Evolutionary conservation across 2,113 vertebrate genomes (phyloP), one percentile per base, ranked within the genome.

Genomic region (Perognathus longimembris): DNA sequence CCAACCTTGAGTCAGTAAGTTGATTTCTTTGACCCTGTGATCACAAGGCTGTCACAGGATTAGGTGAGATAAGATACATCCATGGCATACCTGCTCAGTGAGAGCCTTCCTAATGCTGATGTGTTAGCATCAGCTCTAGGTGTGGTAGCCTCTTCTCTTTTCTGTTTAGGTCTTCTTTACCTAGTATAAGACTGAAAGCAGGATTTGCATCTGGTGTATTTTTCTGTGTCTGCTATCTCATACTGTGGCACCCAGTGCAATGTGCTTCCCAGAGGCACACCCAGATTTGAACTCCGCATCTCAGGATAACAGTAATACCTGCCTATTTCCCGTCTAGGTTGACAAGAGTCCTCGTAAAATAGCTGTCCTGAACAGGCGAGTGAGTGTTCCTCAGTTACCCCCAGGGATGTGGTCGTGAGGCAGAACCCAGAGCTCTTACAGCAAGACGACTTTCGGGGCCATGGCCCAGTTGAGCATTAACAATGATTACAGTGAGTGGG

Each of bases 401-500:
- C 40, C 5, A 6, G 32, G 10, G 28, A 82, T 73, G 95, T 30
- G 95, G 15, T 7, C 0, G 21, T 97, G 95, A 96, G 14, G 20
- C 69, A 38, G 32, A 24, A 0, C 0, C 20, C 0, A 9, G 50
- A 45, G 45, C 59, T 70, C 59, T 66, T 30, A 6, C 4, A 4
- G 1, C 17, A 87, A 95, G 40, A 0, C 38, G 28, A 21, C 57
- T 77, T 2, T 18, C 2, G 0, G 73, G 36, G 86, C 87, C n/a
- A 98, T 98, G 98, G 98, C 98, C 67, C 96, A 97, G 77, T 74
- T 94, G 88, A 96, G 97, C 0, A 98, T 99, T 94, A 99, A 99
- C 98, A 98, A 97, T 0, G 98, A 99, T 66, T 97, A 94, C 8
- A 98, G 97, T 1, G 99, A 99, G 12, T 99, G 98, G 99, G 98